phyloP scores from a whole-genome alignment of 2,113 vertebrate species.

The Nothoprocta perdicaria region DNA sequence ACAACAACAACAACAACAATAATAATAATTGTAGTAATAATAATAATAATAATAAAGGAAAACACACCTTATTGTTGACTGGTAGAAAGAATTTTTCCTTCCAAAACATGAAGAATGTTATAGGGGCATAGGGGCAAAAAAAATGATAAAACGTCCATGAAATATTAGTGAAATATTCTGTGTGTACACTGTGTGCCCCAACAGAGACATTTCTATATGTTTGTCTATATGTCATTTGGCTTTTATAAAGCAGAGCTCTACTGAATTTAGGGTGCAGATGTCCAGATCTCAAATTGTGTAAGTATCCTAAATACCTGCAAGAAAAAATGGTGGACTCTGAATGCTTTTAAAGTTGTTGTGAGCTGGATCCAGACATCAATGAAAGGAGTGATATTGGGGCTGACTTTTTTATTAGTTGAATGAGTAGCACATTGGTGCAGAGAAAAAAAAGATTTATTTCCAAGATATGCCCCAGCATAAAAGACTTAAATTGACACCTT shows the following conservation, averaged over 20 bases:
- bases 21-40: too few species aligned
- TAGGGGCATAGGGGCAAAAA: constrained; percentile 37
- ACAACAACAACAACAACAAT: too few species aligned
- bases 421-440: not conserved
- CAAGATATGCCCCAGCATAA: not conserved
- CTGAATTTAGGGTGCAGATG: not conserved
- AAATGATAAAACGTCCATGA: constrained; percentile 28
- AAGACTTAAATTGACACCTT: not conserved
- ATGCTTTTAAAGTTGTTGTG: not conserved
- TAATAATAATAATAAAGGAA: not conserved
- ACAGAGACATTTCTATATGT: not conserved
- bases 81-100: constrained; percentile 25
- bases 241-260: not conserved
- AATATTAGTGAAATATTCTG: constrained; percentile 2
- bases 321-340: not conserved
- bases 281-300: not conserved
- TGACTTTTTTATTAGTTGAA: accelerated
- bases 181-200: not conserved
- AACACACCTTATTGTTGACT: not conserved
- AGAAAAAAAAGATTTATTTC: not conserved
- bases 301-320: not conserved
- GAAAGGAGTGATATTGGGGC: not conserved
- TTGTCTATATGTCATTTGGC: not conserved
- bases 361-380: accelerated
- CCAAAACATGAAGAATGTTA: constrained; percentile 21